Evolutionary conservation across 2,797 vertebrate genomes (phyloP).

Genomic region (Pangasius sanitwongsei): DNA sequence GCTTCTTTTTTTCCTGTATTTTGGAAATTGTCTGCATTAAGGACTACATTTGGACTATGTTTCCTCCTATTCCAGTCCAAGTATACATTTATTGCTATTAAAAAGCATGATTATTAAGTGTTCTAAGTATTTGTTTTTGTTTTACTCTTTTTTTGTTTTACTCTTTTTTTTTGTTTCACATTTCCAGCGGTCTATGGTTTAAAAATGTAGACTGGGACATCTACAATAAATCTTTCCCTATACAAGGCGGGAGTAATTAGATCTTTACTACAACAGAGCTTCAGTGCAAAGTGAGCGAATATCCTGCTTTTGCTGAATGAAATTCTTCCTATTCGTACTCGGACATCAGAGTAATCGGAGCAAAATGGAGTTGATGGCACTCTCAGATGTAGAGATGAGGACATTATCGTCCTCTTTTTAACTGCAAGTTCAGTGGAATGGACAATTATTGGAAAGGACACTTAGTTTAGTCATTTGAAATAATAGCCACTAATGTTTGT

Average conservation of each 20-base stretch:
- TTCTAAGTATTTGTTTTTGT: slow-evolving; percentile 5
- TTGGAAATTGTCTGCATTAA: background rate
- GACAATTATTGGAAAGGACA: slow-evolving; percentile 35
- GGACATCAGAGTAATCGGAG: slow-evolving; percentile 1
- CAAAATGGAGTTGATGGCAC: slow-evolving; percentile 28
- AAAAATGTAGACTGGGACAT: background rate
- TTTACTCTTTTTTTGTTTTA: background rate
- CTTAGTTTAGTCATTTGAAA: slow-evolving; percentile 53
- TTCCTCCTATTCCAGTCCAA: slow-evolving; percentile 30
- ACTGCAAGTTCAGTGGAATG: slow-evolving; percentile 26
- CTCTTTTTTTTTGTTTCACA: background rate
- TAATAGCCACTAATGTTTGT: slow-evolving; percentile 34
- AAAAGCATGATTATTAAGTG: background rate
- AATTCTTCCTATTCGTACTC: slow-evolving; percentile 8
- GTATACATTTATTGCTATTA: slow-evolving; percentile 60
- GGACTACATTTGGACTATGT: background rate
- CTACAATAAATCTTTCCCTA: background rate
- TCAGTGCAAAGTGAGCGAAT: background rate
- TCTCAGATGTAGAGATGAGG: slow-evolving; percentile 7
- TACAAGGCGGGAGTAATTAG: slow-evolving; percentile 16
- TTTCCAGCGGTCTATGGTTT: background rate
- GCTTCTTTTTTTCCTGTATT: slow-evolving; percentile 55
- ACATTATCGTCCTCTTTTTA: slow-evolving; percentile 16
- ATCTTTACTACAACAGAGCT: background rate
- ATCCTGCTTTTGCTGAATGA: background rate